These are phyloP conservation scores for Collichthys lucidus DNA, from an alignment of 2,113 vertebrate species.

Conservation along the genomic window DNA sequence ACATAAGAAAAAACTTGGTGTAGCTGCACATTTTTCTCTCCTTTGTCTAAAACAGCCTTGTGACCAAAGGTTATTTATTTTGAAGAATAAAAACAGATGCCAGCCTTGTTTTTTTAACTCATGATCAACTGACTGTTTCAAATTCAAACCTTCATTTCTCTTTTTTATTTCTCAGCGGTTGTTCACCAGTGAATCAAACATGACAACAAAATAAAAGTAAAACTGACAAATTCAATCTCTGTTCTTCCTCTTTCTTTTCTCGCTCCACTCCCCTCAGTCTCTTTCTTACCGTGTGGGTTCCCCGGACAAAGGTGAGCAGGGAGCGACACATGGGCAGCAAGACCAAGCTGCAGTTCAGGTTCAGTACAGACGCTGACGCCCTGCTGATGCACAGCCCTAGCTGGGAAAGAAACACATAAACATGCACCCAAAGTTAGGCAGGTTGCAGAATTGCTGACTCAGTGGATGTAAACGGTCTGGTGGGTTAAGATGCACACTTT, in stretches of 20 bases:
- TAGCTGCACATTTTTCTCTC: not conserved
- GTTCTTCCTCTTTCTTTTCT: not conserved
- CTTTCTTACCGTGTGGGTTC: conserved; percentile 87
- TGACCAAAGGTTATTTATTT: not conserved
- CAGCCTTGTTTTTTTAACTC: not conserved
- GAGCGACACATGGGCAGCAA: conserved; percentile 94
- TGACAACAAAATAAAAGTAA: not conserved
- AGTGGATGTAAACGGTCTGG: conserved; percentile 5
- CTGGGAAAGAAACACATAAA: conserved; percentile 87
- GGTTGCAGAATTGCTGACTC: conserved; percentile 3
- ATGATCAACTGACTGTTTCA: not conserved
- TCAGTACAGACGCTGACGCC: conserved; percentile 95
- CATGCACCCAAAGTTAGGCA: conserved; percentile 46
- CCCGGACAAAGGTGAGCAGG: conserved; percentile 89
- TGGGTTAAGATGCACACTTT: conserved; percentile 31
- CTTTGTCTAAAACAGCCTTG: not conserved
- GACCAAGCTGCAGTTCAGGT: conserved; percentile 96
- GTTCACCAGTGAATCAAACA: not conserved
- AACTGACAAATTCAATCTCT: not conserved
- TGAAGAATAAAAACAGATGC: not conserved
- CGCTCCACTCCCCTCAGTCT: not conserved
- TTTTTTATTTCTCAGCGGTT: not conserved
- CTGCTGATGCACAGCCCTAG: conserved; percentile 97
- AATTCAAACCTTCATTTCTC: conserved; percentile 10
- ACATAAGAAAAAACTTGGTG: not conserved